These are phyloP conservation scores for Acanthopleura granulata DNA, from an alignment of 2,888 invertebrate genomes.

Conservation along the genomic window DNA sequence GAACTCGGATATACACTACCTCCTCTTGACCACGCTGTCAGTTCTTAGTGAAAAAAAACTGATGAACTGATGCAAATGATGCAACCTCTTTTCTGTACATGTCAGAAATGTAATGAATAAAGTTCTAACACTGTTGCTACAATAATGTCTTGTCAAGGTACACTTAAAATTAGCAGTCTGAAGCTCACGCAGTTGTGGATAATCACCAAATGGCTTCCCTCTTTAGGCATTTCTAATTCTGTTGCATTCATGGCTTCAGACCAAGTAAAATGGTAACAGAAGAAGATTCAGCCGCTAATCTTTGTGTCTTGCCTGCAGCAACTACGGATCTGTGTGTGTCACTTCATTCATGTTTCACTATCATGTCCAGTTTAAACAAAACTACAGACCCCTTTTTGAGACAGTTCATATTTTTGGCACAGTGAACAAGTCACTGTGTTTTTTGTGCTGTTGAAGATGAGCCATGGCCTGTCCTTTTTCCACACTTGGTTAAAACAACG, in stretches of 20 bases:
- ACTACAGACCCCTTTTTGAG: neutral
- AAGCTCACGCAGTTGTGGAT: neutral
- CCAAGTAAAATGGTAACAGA: neutral
- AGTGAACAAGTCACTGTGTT: neutral
- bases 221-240: neutral
- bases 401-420: neutral
- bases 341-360: neutral
- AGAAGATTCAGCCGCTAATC: neutral
- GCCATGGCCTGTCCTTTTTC: neutral
- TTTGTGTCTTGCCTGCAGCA: neutral
- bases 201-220: neutral
- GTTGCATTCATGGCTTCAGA: neutral
- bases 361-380: conserved; percentile 10
- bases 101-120: no score
- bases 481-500: neutral
- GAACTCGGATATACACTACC: neutral
- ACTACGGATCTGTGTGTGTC: conserved; percentile 2
- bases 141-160: conserved; percentile 7
- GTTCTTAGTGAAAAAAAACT: neutral
- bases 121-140: no score
- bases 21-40: neutral
- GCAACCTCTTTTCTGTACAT: no score
- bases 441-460: neutral
- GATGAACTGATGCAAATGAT: neutral
- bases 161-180: neutral